Evolutionary conservation across 2,797 vertebrate species (phyloP), one percentile per base, ranked within the genome.

Genomic region (Acipenser ruthenus): DNA sequence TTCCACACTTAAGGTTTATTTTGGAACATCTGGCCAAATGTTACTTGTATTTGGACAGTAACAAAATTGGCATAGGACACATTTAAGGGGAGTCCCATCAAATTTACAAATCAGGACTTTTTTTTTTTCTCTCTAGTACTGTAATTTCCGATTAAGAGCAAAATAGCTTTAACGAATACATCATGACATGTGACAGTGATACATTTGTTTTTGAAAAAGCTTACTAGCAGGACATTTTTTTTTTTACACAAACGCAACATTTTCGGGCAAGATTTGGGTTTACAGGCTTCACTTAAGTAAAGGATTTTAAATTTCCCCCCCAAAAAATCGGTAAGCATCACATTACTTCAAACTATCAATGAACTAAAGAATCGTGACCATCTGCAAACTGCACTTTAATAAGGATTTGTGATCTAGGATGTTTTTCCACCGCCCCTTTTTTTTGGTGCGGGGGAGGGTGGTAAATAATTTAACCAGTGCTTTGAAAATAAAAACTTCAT

Each of bases 311-410:
- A 55, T 53, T 61, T 23, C 50, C 63, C 15, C 15, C 58, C 37
- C 23, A 37, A 37, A 37, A 37, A 37, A 37, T 37, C 23, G 49
- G 56, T 67, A 75, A 70, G 65, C 66, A 6, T n/a, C 69, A 53
- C 72, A 78, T 77, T 48, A 65, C 81, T 80, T 75, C 74, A 60
- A n/a, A 71, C 63, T 76, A 80, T 83, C 79, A 73, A 78, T 76
- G 70, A 75, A 79, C 83, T 81, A 82, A 82, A 37, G 82, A 84
- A 86, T 76, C 67, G 73, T 81, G 79, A 82, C 67, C 23, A 37
- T 37, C 23, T 37, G 23, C 23, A 37, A 37, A 3, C 23, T 37
- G 2, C 23, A 37, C 23, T 37, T 37, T 37, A 37, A 37, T 37
- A 37, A 37, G 23, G 23, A 37, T 37, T 37, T 37, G 23, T 4